Base-by-base conservation (phyloP, 2,888 invertebrate genomes). In the Dasypolia templi region DNA sequence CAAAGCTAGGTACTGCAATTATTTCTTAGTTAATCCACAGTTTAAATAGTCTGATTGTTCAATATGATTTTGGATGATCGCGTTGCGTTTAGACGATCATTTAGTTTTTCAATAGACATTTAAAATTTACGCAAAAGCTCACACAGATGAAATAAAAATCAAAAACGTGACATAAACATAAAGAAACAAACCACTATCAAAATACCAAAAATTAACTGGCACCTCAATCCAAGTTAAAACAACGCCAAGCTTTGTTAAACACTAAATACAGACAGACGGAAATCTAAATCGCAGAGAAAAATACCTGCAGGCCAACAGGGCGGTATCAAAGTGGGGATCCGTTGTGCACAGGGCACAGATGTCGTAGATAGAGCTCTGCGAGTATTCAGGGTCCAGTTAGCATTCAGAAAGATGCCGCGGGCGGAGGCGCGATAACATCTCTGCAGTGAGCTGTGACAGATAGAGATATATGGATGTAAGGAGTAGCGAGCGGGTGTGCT, bases 321-420 rank as follows among this genome's bases (percentile, higher is more conserved):
- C 86, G 87, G 88, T 86, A 92, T 94, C 94, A 93, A 94, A 94
- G 93, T 93, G 89, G 91, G 90, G 88, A 91, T 92, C 91, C 88
- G 87, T 83, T 88, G 88, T 86, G 86, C 79, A 74, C 77, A 85
- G 87, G 82, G 88, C 88, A 88, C 90, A 92, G 94, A 94, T 94
- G 93, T 91, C 86, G 89, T 86, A 90, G 94, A 94, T 93, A 92
- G 89, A 89, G 88, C 90, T 88, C 83, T 91, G 92, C 88, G 82
- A 87, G 91, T 90, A 92, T 92, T 93, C 92, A 93, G 92, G 90
- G 92, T 87, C 91, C 94, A 94, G 95, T 95, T 95, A 95, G 94
- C 95, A 95, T 96, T 94, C 95, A 95, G 93, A 95, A 94, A 95
- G 95, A 93, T 92, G 95, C 95, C 95, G 93, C 94, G 89, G 94